Evolutionary conservation across 2,797 vertebrate species (phyloP), one percentile per base, ranked within the genome.

Genomic region (Rallus crepitans): DNA sequence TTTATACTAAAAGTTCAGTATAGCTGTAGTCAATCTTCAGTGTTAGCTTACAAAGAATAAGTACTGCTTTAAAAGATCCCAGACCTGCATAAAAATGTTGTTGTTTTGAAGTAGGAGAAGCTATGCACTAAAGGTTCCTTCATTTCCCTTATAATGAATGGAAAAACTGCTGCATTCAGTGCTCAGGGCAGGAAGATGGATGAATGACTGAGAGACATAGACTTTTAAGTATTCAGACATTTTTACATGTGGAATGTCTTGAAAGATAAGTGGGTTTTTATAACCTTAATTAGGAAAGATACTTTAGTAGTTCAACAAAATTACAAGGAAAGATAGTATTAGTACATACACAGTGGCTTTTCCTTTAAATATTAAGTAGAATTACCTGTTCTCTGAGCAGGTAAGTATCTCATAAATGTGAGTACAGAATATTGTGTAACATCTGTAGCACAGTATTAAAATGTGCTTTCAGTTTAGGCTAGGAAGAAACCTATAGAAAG

Each of bases 381-480:
- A 93, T 69, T 95, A 71, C 80, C 40, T 81, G 70, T 93, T 92
- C 70, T 88, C 45, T 88, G 81, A 69, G 28, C 57, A 86, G 25
- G 48, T 83, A 57, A 72, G 40, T 9, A 45, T 76, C 45, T 77
- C 78, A 80, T 55, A 40, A 65, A 81, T 57, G 37, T 1, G 23
- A 71, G 30, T 90, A 42, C 11, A 73, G 5, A 39, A 63, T 28
- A 28, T 55, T 73, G 24, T 81, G 31, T 71, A 25, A 30, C 25
- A 60, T 81, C 42, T 79, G n/a, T 35, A 45, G 55, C 64, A 48
- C 5, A 23, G 7, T 72, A 50, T 63, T 63, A 57, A 89, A 90
- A 72, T 57, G 23, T 69, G 6, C 39, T 71, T 82, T 83, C 39
- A 35, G 28, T 28, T 87, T 66, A 70, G 87, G 31, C 82, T 92